Conservation (phyloP, 1,140 invertebrate genomes). For the Dreissena polymorpha region DNA sequence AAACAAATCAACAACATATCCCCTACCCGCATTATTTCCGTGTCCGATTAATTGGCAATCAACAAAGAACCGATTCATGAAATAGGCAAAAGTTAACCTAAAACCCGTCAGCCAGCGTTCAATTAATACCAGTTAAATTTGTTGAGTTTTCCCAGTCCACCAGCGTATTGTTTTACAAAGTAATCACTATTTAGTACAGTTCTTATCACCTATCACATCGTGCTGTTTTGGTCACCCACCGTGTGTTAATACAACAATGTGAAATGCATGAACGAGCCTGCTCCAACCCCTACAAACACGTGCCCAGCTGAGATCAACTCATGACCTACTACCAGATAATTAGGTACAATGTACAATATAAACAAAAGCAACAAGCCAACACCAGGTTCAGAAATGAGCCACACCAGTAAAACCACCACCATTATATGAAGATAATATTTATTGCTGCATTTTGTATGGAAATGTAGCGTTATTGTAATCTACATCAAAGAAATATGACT, state of each 20-base stretch:
- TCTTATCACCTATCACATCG: neutral
- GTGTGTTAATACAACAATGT: neutral
- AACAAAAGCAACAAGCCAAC: slow-evolving; percentile 21
- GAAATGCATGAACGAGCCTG: neutral
- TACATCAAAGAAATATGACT: slow-evolving; percentile 28
- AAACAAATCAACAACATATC: no score
- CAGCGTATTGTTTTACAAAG: no score
- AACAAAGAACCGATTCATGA: no score
- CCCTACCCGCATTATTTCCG: no score
- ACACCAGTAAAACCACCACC: slow-evolving; percentile 43
- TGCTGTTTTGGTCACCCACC: neutral
- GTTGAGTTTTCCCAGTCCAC: no score
- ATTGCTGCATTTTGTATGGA: slow-evolving; percentile 47
- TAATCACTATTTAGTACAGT: no score
- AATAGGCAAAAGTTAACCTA: no score
- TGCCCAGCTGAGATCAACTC: neutral
- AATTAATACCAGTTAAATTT: no score
- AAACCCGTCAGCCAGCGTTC: no score
- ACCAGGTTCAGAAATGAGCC: slow-evolving; percentile 33
- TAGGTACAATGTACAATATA: slow-evolving; percentile 7
- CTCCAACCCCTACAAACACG: neutral
- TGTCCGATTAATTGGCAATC: no score
- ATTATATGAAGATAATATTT: slow-evolving; percentile 41
- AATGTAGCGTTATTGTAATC: slow-evolving; percentile 32
- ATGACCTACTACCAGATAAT: neutral